These are phyloP conservation scores for Heliconius hewitsoni DNA, from an alignment of 1,140 invertebrate genomes.

Conservation along the genomic window DNA sequence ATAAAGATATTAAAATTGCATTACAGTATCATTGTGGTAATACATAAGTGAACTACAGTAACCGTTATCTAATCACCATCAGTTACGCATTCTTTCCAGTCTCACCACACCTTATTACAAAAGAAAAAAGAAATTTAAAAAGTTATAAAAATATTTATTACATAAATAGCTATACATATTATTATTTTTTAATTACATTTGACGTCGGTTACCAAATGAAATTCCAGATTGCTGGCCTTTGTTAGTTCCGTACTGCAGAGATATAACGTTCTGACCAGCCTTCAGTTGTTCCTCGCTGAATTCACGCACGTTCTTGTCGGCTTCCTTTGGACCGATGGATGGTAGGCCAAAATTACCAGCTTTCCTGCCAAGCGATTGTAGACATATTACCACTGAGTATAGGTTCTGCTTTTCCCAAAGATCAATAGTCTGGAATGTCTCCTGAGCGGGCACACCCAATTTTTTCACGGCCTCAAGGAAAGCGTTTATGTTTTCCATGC, in stretches of 20 bases:
- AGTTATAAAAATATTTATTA: slow-evolving; percentile 65
- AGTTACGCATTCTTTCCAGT: slow-evolving; percentile 38
- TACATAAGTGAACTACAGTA: slow-evolving; percentile 22
- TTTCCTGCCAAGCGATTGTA: slow-evolving; percentile 97
- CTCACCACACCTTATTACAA: slow-evolving; percentile 42
- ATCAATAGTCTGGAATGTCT: slow-evolving; percentile 98
- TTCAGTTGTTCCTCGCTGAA: slow-evolving; percentile 95
- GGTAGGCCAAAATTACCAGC: slow-evolving; percentile 93
- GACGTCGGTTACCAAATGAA: slow-evolving; percentile 95
- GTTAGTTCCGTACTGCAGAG: slow-evolving; percentile 96
- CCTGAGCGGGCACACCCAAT: slow-evolving; percentile 96
- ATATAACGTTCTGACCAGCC: slow-evolving; percentile 94
- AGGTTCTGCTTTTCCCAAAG: slow-evolving; percentile 98
- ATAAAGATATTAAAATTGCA: slow-evolving; percentile 21
- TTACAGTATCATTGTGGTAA: slow-evolving; percentile 29
- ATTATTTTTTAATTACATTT: slow-evolving; percentile 86
- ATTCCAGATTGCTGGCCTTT: slow-evolving; percentile 96
- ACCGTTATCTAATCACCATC: slow-evolving; percentile 47
- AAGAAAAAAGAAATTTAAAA: slow-evolving; percentile 50
- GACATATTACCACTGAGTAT: slow-evolving; percentile 96
- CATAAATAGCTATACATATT: slow-evolving; percentile 41
- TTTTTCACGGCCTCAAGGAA: slow-evolving; percentile 93
- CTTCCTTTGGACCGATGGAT: slow-evolving; percentile 95
- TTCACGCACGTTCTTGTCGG: slow-evolving; percentile 93
- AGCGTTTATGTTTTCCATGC: slow-evolving; percentile 99